A percentile compares a stretch with the other conserved stretches of the same genome.
Evolutionary conservation across 2,113 vertebrate genomes (phyloP).

Genomic region (Fregata magnificens): DNA sequence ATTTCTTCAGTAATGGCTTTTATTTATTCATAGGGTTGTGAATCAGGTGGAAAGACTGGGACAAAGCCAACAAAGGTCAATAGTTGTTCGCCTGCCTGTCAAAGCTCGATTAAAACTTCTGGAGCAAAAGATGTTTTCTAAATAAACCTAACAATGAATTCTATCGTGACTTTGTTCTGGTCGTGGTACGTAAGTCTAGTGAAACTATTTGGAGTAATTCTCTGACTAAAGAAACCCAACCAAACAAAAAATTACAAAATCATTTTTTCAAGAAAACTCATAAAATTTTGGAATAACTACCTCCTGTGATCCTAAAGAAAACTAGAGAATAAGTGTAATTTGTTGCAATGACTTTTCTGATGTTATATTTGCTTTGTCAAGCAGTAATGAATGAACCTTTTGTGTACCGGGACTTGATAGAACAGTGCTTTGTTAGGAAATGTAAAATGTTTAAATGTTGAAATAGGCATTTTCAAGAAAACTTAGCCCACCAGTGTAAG

Average conservation of each 20-base stretch:
- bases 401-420: neutral
- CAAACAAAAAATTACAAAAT: neutral
- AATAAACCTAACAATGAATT: neutral
- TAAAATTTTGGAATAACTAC: neutral
- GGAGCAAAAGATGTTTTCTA: neutral
- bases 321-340: neutral
- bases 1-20: neutral
- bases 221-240: neutral
- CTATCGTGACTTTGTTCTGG: neutral
- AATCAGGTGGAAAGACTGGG: neutral
- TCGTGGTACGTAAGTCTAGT: neutral
- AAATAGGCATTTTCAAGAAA: neutral
- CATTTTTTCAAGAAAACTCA: neutral
- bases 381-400: neutral
- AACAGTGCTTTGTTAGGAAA: neutral
- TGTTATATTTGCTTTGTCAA: neutral
- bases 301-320: neutral
- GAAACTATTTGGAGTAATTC: neutral
- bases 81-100: neutral
- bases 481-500: neutral
- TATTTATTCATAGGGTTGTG: neutral
- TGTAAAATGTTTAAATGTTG: neutral
- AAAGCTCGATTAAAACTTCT: neutral
- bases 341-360: neutral
- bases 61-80: neutral